These are phyloP conservation scores for Danio rerio DNA, from an alignment of 2,113 vertebrate species.

Conservation along the genomic window GRCz12tu NC_133194.1:33150501-33151000, in stretches of 20 bases:
- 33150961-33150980: neutral
- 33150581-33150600: neutral
- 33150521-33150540: neutral
- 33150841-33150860: constrained; percentile 95
- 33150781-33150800: neutral
- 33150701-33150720: no score
- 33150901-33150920: constrained; percentile 92
- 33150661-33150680: no score
- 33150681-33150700: no score
- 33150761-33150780: neutral
- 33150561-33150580: neutral
- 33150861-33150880: constrained; percentile 91
- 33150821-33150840: constrained; percentile 90
- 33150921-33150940: constrained; percentile 84
- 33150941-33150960: neutral
- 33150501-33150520: neutral
- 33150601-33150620: no score
- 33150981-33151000: no score
- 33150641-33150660: no score
- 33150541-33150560: neutral
- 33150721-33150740: no score
- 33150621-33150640: no score
- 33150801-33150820: constrained; percentile 79
- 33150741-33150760: no score
- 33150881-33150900: constrained; percentile 93